Evolutionary conservation across 2,888 invertebrate genomes (phyloP).

Genomic region (Coleophora flavipennella): DNA sequence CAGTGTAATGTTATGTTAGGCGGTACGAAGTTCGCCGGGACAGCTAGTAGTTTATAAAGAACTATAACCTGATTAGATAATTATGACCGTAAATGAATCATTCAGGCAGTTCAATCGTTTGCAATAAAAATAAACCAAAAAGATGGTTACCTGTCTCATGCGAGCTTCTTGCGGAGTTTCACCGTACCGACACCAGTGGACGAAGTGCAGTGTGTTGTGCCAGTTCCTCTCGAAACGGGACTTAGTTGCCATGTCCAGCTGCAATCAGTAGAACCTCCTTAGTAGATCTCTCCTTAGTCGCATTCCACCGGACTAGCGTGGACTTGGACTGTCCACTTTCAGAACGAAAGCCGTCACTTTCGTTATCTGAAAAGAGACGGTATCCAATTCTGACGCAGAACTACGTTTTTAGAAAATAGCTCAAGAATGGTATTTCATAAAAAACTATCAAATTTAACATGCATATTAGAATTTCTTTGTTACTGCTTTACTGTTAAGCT

Average conservation of each 20-base stretch:
- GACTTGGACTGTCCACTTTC: constrained; percentile 25
- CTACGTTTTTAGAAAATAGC: constrained; percentile 36
- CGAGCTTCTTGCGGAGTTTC: constrained; percentile 78
- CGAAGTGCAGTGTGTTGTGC: constrained; percentile 79
- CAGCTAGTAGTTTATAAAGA: too few relatives aligned
- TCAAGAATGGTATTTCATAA: constrained; percentile 2
- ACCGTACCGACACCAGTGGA: constrained; percentile 81
- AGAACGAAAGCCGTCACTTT: constrained; percentile 61
- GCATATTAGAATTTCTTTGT: constrained; percentile 35
- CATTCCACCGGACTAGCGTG: not conserved
- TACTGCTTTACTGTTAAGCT: too few relatives aligned
- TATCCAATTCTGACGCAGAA: constrained; percentile 68
- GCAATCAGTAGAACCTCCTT: constrained; percentile 72
- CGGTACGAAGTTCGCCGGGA: too few relatives aligned
- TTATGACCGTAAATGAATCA: not conserved
- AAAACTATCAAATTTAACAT: constrained; percentile 33
- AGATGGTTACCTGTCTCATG: constrained; percentile 76
- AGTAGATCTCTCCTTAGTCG: constrained; percentile 55
- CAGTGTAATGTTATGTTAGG: too few relatives aligned
- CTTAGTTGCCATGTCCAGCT: constrained; percentile 72
- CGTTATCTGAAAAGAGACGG: constrained; percentile 69
- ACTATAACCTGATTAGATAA: too few relatives aligned
- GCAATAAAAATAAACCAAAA: too few relatives aligned
- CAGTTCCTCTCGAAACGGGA: constrained; percentile 75
- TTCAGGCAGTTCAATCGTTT: too few relatives aligned